Percentiles rank a stretch among this genome's conserved stretches.
Evolutionary conservation across 2,888 invertebrate species (phyloP).

Genomic region (Dione juno): DNA sequence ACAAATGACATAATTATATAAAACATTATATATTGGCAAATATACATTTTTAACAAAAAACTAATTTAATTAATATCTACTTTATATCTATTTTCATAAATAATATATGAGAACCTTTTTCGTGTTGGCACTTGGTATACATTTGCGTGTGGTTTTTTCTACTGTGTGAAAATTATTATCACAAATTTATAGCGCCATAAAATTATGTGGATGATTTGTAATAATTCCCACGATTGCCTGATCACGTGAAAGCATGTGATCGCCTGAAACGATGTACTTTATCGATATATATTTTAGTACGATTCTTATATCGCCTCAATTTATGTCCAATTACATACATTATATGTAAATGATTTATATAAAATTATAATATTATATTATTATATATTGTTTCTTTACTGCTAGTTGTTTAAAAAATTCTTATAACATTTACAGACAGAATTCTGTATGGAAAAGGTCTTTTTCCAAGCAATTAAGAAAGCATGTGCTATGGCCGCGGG

Average conservation of each 20-base stretch:
- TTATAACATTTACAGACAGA: neutral
- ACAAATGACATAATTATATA: too few relatives aligned
- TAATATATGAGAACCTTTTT: neutral
- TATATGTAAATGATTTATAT: conserved; percentile 45
- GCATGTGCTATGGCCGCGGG: conserved; percentile 61
- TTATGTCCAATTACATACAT: conserved; percentile 59
- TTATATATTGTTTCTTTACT: neutral
- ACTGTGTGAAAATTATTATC: conserved; percentile 52
- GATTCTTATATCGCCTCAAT: conserved; percentile 58
- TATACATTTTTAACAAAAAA: too few relatives aligned
- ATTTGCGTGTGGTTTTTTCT: conserved; percentile 27
- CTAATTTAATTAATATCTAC: too few relatives aligned
- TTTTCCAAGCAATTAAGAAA: conserved; percentile 54
- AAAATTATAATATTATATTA: neutral
- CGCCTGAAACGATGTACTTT: conserved; percentile 63
- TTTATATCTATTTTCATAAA: neutral
- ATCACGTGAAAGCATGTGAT: conserved; percentile 68
- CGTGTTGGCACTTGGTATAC: neutral
- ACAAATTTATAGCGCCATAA: conserved; percentile 52
- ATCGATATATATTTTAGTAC: conserved; percentile 69
- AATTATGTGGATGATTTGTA: conserved; percentile 60
- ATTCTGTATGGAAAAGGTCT: conserved; percentile 17
- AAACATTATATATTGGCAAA: too few relatives aligned
- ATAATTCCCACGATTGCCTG: conserved; percentile 69
- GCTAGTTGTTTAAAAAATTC: neutral